Conservation (phyloP, 2,113 vertebrate genomes). For the Hymenochirus boettgeri region DNA sequence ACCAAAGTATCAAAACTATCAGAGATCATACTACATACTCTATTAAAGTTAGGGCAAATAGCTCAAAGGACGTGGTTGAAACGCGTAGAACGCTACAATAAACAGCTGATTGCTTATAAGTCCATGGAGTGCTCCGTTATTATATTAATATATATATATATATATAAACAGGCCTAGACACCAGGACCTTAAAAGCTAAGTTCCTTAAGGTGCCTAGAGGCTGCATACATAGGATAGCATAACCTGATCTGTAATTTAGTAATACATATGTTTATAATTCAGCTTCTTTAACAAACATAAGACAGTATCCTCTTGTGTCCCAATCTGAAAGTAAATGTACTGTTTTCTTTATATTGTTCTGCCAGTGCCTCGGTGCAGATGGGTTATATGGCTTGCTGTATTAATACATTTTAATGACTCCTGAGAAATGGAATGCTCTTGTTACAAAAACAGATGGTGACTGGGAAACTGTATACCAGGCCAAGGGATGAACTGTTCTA, state of each 20-base stretch:
- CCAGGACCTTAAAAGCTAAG: not conserved
- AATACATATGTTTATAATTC: not conserved
- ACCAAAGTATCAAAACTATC: no score
- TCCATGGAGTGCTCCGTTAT: no score
- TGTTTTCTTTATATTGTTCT: not conserved
- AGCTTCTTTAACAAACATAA: not conserved
- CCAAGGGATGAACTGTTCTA: not conserved
- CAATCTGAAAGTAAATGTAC: not conserved
- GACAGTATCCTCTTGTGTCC: not conserved
- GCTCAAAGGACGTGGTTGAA: no score
- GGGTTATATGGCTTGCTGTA: not conserved
- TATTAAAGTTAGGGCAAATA: no score
- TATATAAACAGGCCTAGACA: no score
- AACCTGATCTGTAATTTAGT: not conserved
- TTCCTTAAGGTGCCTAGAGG: not conserved
- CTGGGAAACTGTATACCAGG: not conserved
- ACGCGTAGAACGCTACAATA: no score
- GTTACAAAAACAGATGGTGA: constrained; percentile 1
- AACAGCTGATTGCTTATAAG: no score
- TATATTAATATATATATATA: no score
- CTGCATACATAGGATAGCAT: not conserved
- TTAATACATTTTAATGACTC: not conserved
- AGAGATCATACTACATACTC: no score
- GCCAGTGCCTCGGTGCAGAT: not conserved
- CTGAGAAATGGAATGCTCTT: not conserved